Evolutionary conservation across 2,113 vertebrate species (phyloP), one percentile per base, ranked within the genome.

Genomic region (Peucedramus taeniatus): DNA sequence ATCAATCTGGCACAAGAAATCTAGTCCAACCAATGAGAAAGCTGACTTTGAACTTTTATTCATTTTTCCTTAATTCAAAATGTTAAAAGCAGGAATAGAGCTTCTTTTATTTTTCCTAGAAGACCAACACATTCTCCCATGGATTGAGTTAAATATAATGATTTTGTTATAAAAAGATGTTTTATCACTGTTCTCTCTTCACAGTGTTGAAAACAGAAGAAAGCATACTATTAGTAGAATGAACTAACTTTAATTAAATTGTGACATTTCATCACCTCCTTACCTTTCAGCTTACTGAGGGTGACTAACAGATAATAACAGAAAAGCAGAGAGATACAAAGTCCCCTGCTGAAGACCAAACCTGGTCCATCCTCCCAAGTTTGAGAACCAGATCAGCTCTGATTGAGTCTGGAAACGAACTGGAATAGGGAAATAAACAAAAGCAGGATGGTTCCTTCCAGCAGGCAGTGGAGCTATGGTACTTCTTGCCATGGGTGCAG

Each of bases 41-140:
- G 21, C 7, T 42, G 31, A 56, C 69, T 87, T 87, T 9, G 76
- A 75, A 80, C 26, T 91, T 93, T 90, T 82, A 60, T 80, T 90
- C n/a, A 64, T 71, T 94, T 94, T 89, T 91, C 57, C 57, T 49
- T 76, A 91, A 65, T 83, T 40, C 37, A 87, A 87, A 90, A 81
- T 23, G n/a, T 74, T 78, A 87, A 80, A 90, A 93, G 28, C 39
- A 82, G 70, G 6, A 87, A 16, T 8, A 68, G 13, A 78, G 39
- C 5, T 89, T 31, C 26, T 28, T 78, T 56, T 66, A 57, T 87
- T 77, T 47, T 27, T 47, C 49, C 57, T 69, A 50, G 50, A 94
- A 80, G 39, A 86, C 50, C 19, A 83, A 50, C 9, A 16, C 8
- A 51, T 56, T 92, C 74, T 68, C 68, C 37, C 26, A 42, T 1